Percentiles rank a stretch among this genome's conserved stretches.
phyloP scores from a whole-genome alignment of 2,797 vertebrate genomes.

The Sebastes matsubarae region DNA sequence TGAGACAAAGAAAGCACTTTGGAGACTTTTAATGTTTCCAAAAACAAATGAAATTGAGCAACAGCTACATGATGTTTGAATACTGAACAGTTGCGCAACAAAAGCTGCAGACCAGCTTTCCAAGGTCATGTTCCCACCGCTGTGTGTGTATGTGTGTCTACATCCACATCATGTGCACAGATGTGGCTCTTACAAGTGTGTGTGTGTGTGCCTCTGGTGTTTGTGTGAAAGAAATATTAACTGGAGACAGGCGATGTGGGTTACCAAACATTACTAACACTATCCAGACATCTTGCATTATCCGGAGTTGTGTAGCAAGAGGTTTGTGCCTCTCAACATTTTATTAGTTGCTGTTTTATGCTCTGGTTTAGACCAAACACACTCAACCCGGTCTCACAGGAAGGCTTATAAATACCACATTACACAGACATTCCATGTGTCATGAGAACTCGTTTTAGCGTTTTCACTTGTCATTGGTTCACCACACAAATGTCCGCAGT shows the following conservation, averaged over 20 bases:
- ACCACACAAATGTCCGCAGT: too few species aligned
- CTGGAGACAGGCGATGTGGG: slow-evolving; percentile 25
- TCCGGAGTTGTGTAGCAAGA: slow-evolving; percentile 17
- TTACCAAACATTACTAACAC: slow-evolving; percentile 52
- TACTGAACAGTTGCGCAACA: slow-evolving; percentile 36
- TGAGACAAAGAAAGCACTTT: slow-evolving; percentile 20
- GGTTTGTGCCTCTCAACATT: slow-evolving; percentile 51
- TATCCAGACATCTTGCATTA: slow-evolving; percentile 36
- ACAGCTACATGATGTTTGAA: slow-evolving; percentile 33
- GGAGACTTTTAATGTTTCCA: slow-evolving; percentile 27
- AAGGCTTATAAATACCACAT: too few species aligned
- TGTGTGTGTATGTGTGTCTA: not conserved
- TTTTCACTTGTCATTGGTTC: too few species aligned
- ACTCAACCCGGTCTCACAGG: not conserved
- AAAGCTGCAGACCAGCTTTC: slow-evolving; percentile 18
- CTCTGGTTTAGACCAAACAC: slow-evolving; percentile 52
- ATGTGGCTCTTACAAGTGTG: slow-evolving; percentile 16
- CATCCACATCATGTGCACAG: not conserved
- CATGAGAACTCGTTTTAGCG: too few species aligned
- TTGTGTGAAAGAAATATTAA: slow-evolving; percentile 31
- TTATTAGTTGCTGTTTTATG: slow-evolving; percentile 56
- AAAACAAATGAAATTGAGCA: slow-evolving; percentile 43
- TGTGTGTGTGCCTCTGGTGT: slow-evolving; percentile 12
- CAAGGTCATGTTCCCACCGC: slow-evolving; percentile 44
- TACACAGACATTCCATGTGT: too few species aligned